A percentile compares a stretch with the other conserved stretches of the same genome.
Evolutionary conservation across 1,140 invertebrate species (phyloP).

Genomic region (Palaemon carinicauda): DNA sequence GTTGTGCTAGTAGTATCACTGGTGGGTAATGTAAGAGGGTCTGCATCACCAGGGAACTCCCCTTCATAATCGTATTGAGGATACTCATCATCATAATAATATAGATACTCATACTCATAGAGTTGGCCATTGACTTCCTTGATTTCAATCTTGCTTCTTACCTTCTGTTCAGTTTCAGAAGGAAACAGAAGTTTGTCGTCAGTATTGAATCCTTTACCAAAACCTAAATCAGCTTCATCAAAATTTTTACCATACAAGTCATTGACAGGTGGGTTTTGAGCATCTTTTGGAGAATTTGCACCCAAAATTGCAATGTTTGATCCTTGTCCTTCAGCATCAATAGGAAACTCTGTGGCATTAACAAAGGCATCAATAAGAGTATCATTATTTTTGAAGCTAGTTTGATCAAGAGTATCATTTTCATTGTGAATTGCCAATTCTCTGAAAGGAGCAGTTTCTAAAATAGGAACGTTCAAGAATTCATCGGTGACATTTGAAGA

Average conservation of each 20-base stretch:
- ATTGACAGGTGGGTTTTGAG: constrained; percentile 13
- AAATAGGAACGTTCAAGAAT: too few species aligned
- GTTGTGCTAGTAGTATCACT: neutral
- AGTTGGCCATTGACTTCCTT: constrained; percentile 58
- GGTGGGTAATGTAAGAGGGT: neutral
- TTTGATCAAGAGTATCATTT: too few species aligned
- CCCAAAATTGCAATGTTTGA: neutral
- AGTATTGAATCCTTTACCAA: neutral
- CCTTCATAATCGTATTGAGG: constrained; percentile 42
- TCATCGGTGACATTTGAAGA: neutral
- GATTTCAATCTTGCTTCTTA: constrained; percentile 55
- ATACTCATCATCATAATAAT: constrained; percentile 57
- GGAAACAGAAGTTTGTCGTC: constrained; percentile 49
- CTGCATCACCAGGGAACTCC: neutral
- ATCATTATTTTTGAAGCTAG: too few species aligned
- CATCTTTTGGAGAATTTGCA: neutral
- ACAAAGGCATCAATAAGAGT: too few species aligned
- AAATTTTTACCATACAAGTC: constrained; percentile 51
- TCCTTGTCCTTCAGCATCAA: neutral
- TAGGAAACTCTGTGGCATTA: neutral
- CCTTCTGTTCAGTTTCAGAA: constrained; percentile 47
- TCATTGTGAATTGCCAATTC: too few species aligned
- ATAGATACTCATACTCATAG: constrained; percentile 57
- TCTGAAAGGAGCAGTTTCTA: too few species aligned
- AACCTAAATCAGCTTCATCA: constrained; percentile 38